A percentile compares a stretch with the other conserved stretches of the same genome.
Conservation (phyloP, 1,140 invertebrate genomes). For the Halesus radiatus region DNA sequence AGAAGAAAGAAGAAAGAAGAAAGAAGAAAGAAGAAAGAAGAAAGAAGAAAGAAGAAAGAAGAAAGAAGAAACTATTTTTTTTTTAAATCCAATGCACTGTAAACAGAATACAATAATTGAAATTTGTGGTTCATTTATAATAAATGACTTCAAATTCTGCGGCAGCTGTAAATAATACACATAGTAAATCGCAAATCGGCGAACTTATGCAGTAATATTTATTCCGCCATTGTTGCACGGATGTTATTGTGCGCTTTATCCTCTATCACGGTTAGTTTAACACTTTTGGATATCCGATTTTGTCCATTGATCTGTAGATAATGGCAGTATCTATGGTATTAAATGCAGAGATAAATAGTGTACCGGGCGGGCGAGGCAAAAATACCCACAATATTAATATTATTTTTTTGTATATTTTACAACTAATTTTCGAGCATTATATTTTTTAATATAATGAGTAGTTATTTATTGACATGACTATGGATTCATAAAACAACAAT, state of each 20-base stretch:
- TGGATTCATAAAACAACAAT: no score
- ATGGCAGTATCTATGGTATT: neutral
- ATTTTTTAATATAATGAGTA: no score
- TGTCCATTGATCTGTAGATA: constrained; percentile 42
- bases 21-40: no score
- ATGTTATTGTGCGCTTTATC: constrained; percentile 31
- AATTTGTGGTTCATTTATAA: no score
- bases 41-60: no score
- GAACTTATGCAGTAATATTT: neutral
- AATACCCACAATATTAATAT: neutral
- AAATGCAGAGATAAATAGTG: no score
- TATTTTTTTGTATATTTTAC: neutral
- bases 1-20: no score
- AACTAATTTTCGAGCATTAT: neutral
- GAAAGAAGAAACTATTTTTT: no score
- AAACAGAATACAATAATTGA: no score
- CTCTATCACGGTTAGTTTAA: constrained; percentile 48
- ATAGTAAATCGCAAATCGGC: neutral
- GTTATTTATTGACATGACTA: no score
- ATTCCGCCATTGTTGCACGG: no score
- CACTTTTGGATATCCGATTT: constrained; percentile 44
- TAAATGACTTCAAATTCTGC: neutral
- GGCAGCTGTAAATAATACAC: constrained; percentile 20
- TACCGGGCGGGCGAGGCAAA: no score
- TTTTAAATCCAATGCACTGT: neutral